These are phyloP conservation scores for Calidris pygmaea DNA, from an alignment of 2,113 vertebrate species.

Conservation along the genomic window DNA sequence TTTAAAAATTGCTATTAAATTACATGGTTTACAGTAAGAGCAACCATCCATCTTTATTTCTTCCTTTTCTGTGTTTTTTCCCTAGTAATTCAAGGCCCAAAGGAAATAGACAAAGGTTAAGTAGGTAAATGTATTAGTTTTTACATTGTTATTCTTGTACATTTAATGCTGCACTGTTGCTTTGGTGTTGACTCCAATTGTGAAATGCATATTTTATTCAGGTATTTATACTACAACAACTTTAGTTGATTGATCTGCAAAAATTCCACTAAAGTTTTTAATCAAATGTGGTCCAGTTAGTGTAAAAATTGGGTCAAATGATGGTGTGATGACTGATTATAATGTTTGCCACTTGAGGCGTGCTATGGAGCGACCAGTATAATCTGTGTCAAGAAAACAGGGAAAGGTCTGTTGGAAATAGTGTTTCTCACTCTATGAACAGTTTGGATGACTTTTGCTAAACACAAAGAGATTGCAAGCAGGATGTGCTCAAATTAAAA, in stretches of 20 bases:
- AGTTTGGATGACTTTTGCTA: neutral
- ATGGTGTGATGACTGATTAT: neutral
- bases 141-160: neutral
- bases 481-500: neutral
- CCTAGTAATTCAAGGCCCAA: neutral
- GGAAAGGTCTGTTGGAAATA: neutral
- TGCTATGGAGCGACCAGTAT: too few relatives aligned
- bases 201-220: neutral
- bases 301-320: neutral
- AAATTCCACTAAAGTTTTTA: neutral
- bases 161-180: neutral
- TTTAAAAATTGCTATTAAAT: constrained; percentile 53
- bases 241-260: neutral
- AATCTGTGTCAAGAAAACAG: neutral
- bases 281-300: neutral
- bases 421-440: neutral
- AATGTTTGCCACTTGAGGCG: neutral
- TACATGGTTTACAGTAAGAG: constrained; percentile 37
- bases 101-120: neutral
- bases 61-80: neutral
- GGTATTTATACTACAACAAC: neutral
- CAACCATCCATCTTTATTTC: neutral
- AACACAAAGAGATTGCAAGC: neutral
- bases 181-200: neutral
- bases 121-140: neutral